A percentile compares a stretch with the other conserved stretches of the same genome.
phyloP scores from a whole-genome alignment of 2,888 invertebrate species.

The Arge pagana region DNA sequence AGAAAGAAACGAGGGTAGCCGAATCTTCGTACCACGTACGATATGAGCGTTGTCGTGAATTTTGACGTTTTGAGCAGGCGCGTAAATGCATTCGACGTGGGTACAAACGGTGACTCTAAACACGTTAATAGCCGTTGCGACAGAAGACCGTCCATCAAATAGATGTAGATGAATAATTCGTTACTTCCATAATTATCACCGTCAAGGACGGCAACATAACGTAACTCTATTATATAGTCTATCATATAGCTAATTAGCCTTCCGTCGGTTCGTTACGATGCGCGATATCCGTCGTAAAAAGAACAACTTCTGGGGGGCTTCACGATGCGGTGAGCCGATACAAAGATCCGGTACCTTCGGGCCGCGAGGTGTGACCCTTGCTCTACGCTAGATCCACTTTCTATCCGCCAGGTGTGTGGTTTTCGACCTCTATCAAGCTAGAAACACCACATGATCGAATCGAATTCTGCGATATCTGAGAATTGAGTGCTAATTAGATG shows the following conservation, averaged over 20 bases:
- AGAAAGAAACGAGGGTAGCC: too few relatives aligned
- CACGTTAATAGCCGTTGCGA: too few relatives aligned
- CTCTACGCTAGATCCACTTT: not conserved
- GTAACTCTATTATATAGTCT: constrained; percentile 46
- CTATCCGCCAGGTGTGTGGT: too few relatives aligned
- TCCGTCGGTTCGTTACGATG: constrained; percentile 47
- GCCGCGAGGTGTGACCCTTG: not conserved
- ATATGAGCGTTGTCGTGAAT: not conserved
- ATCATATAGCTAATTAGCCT: constrained; percentile 50
- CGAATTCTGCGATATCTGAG: too few relatives aligned
- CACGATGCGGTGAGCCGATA: constrained; percentile 17
- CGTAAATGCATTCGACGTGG: not conserved
- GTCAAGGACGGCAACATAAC: constrained; percentile 45
- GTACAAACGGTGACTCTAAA: not conserved
- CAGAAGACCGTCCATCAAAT: too few relatives aligned
- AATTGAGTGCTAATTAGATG: too few relatives aligned
- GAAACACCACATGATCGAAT: too few relatives aligned
- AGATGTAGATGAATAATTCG: too few relatives aligned
- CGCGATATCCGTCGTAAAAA: not conserved
- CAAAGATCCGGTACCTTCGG: constrained; percentile 16
- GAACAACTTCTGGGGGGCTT: not conserved
- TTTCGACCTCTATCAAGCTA: too few relatives aligned
- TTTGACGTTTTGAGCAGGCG: not conserved
- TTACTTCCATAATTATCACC: constrained; percentile 46
- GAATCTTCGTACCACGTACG: not conserved